Evolutionary conservation across 2,888 invertebrate genomes (phyloP), one percentile per base, ranked within the genome.

Genomic region (Lasius platythorax): DNA sequence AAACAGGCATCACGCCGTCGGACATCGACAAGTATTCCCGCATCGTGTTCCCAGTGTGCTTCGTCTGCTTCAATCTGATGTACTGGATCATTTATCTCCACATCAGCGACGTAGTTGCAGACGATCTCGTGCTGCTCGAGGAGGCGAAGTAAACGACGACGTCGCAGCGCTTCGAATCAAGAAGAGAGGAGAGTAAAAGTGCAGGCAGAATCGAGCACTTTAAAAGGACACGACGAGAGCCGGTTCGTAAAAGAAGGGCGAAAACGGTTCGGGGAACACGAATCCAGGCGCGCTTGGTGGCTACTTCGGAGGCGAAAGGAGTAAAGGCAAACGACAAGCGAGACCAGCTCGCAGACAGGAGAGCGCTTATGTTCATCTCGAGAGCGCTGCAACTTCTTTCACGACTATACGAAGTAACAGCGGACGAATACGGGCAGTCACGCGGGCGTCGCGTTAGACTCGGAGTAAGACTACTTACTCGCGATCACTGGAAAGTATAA

Each of bases 1-100:
- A 88, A 50, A 79, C 92, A 95, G 95, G 98, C 93, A 98, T 98
- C 95, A 98, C 98, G 93, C 99, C 99, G 85, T 99, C 99, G 95
- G 99, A 99, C 96, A 99, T 99, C 95, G 99, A 99, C 97, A 99
- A 99, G 96, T 99, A 99, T 95, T 99, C 99, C 87, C 97, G 99
- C 94, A 98, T 99, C 95, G 98, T 99, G 94, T 99, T 99, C 95
- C 99, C 99, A 81, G 98, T 99, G 93, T 98, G 99, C 96, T 99
- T 99, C 96, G 98, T 99, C 91, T 98, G 99, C 96, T 99, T 99
- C 97, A 99, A 99, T 96, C 97, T 99, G 92, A 98, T 99, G 98
- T 99, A 99, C 96, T 99, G 99, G 99, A 98, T 99, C 95, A 98
- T 99, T 95, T 99, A 99, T 95, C 96, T 99, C 93, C 98, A 99